phyloP scores from a whole-genome alignment of 1,140 invertebrate species.

The Vanessa atalanta region DNA sequence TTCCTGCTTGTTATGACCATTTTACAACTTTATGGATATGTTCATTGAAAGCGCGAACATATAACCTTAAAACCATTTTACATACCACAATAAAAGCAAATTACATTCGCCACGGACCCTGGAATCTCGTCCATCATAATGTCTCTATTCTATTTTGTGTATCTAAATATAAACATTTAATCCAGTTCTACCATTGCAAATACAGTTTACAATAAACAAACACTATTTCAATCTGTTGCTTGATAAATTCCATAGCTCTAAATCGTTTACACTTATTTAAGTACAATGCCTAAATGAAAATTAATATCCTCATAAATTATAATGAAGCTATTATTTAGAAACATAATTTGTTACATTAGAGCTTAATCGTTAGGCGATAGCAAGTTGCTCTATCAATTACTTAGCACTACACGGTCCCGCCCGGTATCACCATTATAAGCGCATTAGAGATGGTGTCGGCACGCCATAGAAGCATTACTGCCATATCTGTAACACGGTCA shows the following conservation, averaged over 20 bases:
- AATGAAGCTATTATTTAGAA: constrained; percentile 51
- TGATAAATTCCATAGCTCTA: not conserved
- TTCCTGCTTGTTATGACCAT: constrained; percentile 38
- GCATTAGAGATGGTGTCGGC: constrained; percentile 73
- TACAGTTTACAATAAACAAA: not conserved
- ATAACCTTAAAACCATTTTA: constrained; percentile 14
- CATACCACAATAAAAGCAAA: constrained; percentile 5
- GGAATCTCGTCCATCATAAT: not conserved
- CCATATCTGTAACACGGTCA: constrained; percentile 73
- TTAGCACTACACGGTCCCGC: constrained; percentile 60
- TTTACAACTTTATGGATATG: constrained; percentile 35
- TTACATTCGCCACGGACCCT: not conserved
- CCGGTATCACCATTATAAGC: constrained; percentile 73
- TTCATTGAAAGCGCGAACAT: constrained; percentile 13
- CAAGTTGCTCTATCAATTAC: constrained; percentile 72
- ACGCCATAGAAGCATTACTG: constrained; percentile 75
- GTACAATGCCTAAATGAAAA: constrained; percentile 22
- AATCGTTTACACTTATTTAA: constrained; percentile 9
- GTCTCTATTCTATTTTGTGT: not conserved
- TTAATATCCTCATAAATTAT: constrained; percentile 27
- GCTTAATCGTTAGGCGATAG: constrained; percentile 60
- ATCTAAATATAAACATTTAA: not conserved
- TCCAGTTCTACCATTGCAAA: not conserved
- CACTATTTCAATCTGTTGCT: not conserved
- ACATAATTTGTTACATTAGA: constrained; percentile 58